Percentiles rank a stretch among this genome's conserved stretches.
Conservation (phyloP, 2,888 invertebrate species). For the Thelaira solivaga region DNA sequence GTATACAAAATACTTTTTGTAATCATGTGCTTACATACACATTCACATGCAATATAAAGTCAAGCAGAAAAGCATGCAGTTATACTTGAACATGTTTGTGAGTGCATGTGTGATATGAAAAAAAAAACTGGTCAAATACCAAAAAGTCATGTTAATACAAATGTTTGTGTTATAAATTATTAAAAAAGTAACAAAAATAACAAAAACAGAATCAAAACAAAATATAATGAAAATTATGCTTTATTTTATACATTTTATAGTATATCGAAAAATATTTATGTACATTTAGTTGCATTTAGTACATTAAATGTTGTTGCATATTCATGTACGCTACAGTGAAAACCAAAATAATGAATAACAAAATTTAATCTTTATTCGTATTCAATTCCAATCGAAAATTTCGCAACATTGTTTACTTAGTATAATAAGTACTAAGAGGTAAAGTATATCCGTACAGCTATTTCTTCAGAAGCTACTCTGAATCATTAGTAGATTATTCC, state of each 20-base stretch:
- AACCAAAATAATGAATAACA: not conserved
- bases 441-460: too few relatives aligned
- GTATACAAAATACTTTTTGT: not conserved
- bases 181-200: conserved; percentile 45
- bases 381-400: not conserved
- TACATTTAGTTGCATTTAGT: not conserved
- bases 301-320: not conserved
- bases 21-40: not conserved
- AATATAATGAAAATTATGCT: not conserved
- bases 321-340: not conserved
- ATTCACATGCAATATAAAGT: not conserved
- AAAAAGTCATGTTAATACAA: conserved; percentile 69
- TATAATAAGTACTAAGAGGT: too few relatives aligned
- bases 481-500: too few relatives aligned
- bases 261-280: not conserved
- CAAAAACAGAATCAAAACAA: conserved; percentile 15
- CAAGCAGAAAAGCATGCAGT: not conserved
- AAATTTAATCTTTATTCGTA: too few relatives aligned
- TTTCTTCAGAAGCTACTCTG: too few relatives aligned
- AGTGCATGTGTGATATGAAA: not conserved
- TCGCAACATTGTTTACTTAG: too few relatives aligned
- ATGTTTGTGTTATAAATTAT: conserved; percentile 54
- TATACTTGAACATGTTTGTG: not conserved
- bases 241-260: not conserved
- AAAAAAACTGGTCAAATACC: conserved; percentile 70